Base-by-base conservation (phyloP, 2,888 invertebrate genomes). In the Habrosyne pyritoides region DNA sequence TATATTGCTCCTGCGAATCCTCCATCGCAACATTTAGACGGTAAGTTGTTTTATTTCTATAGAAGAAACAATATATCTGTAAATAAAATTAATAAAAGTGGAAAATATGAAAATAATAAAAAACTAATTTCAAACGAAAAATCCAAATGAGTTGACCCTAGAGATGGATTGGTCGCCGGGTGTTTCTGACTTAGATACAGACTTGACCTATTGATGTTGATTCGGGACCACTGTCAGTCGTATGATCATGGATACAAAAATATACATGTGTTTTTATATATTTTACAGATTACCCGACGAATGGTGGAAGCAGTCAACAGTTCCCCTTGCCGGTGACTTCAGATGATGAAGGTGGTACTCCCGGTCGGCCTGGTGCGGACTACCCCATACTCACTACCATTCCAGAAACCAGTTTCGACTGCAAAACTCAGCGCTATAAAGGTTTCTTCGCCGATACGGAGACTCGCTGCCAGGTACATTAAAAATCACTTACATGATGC, bases 391-490 rank as follows among this genome's bases (percentile, higher is more conserved):
- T 96, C 53, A 93, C 95, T 0, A 93, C 91, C 28, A 97, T 97
- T 59, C 97, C 97, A 0, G 91, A 93, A 58, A 97, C 97, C 0
- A 93, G 90, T 63, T 97, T 97, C 81, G 94, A 94, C 76, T 98
- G 97, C 85, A 96, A 96, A 73, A 94, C 96, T 59, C 97, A 98
- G 79, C 93, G 97, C 22, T 97, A 98, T 84, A 97, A 97, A 76
- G 97, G 97, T 58, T 98, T 97, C 89, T 97, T 97, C 73, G 97
- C 97, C 2, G 97, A 98, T 87, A 96, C 97, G 10, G 96, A 96
- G 69, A 97, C 97, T 6, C 94, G 95, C 71, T 98, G 97, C 80
- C 97, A 98, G 94, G 96, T 96, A 84, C 0, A 8, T 28, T 28
- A 8, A 79, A 71, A 24, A 21, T 33, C 46, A 50, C 10, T 55